phyloP scores from a whole-genome alignment of 2,113 vertebrate genomes.

The Pholis gunnellus region DNA sequence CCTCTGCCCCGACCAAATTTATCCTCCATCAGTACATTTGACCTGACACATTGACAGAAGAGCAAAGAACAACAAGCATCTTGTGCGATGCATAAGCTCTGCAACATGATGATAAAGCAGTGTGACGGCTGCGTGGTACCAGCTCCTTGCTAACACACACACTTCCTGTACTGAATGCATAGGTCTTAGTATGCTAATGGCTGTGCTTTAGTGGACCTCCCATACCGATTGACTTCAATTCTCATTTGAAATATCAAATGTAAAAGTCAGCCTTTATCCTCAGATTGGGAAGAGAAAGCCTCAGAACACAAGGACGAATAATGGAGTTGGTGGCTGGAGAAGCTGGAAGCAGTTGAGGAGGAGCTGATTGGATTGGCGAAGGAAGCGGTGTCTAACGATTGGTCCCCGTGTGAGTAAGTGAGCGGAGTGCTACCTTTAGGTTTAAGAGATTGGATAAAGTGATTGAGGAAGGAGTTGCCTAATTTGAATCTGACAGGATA shows the following conservation, averaged over 20 bases:
- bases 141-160: neutral
- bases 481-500: constrained; percentile 37
- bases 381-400: constrained; percentile 17
- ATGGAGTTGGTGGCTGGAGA: neutral
- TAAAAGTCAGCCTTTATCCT: neutral
- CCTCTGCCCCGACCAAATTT: neutral
- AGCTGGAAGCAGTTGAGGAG: neutral
- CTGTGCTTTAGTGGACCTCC: neutral
- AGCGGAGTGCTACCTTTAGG: constrained; percentile 23
- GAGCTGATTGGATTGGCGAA: constrained; percentile 24
- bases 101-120: neutral
- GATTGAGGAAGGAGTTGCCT: constrained; percentile 26
- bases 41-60: neutral
- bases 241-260: neutral
- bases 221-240: neutral
- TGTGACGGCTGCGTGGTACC: neutral
- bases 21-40: neutral
- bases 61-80: neutral
- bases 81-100: neutral
- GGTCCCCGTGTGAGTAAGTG: constrained; percentile 11
- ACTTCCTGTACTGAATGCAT: neutral
- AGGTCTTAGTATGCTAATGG: neutral
- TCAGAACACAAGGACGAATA: neutral
- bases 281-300: neutral
- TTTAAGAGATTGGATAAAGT: constrained; percentile 32